These are phyloP conservation scores for Mesoligia furuncula DNA, from an alignment of 2,888 invertebrate species.

Conservation along the genomic window DNA sequence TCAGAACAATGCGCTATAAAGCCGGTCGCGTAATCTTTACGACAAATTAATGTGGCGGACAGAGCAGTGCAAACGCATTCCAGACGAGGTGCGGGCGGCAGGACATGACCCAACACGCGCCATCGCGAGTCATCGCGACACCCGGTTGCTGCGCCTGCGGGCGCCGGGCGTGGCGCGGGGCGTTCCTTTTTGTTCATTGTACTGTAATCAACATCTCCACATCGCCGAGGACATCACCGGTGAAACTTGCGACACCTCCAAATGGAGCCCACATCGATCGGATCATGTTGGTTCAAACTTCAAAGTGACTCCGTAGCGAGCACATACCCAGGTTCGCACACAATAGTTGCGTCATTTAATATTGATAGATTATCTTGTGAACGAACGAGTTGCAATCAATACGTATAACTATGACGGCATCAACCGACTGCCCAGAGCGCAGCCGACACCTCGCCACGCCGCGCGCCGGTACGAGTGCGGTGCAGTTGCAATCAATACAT, in stretches of 20 bases:
- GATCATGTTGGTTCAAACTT: slow-evolving; percentile 3
- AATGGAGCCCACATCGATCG: neutral
- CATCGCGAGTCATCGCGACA: neutral
- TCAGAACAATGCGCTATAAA: slow-evolving; percentile 51
- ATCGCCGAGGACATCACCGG: neutral
- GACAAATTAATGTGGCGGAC: neutral
- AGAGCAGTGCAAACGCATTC: neutral
- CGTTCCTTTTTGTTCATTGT: slow-evolving; percentile 1
- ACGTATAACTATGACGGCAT: no score
- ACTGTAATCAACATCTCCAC: neutral
- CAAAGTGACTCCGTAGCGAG: neutral
- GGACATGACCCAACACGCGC: neutral
- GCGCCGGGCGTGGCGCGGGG: neutral
- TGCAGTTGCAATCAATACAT: no score
- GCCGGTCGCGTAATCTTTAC: slow-evolving; percentile 2
- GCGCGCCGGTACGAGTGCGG: no score
- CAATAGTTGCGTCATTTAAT: neutral
- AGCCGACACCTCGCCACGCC: no score
- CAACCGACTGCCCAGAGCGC: no score
- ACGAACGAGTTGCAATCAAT: no score
- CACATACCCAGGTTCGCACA: neutral
- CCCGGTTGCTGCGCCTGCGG: neutral
- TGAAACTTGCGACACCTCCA: neutral
- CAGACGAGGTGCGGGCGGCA: neutral
- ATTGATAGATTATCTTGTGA: no score